Evolutionary conservation across 2,888 invertebrate genomes (phyloP).

Genomic region (Anaspis maculata): DNA sequence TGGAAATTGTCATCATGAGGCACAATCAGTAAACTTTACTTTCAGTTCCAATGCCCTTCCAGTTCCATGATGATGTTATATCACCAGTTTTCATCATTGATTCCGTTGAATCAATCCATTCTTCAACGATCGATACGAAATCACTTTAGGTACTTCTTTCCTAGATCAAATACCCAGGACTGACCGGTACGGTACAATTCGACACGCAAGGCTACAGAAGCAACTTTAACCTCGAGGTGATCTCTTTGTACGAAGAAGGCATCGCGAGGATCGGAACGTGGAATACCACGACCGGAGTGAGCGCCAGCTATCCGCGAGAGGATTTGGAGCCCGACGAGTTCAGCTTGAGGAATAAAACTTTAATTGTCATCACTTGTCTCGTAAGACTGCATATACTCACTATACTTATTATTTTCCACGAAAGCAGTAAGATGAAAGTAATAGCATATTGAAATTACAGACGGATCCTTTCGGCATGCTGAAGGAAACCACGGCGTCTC

Average conservation of each 20-base stretch:
- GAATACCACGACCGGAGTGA: background rate
- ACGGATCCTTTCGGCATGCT: conserved; percentile 61
- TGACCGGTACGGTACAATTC: background rate
- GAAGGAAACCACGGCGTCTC: conserved; percentile 38
- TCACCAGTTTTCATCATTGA: too few species aligned
- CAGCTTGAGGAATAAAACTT: conserved; percentile 5
- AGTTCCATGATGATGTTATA: too few species aligned
- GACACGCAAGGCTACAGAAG: background rate
- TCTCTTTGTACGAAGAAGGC: background rate
- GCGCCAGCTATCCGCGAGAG: background rate
- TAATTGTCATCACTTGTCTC: conserved; percentile 62
- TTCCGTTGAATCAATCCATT: too few species aligned
- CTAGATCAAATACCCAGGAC: background rate
- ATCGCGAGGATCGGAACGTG: background rate
- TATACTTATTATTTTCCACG: too few species aligned
- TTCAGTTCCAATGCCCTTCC: too few species aligned
- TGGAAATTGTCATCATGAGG: too few species aligned
- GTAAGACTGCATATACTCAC: too few species aligned
- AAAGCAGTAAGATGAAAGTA: too few species aligned
- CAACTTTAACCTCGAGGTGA: background rate
- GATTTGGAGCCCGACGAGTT: background rate
- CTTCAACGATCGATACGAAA: too few species aligned
- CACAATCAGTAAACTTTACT: too few species aligned
- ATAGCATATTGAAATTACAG: too few species aligned
- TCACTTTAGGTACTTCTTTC: too few species aligned